Percentiles rank a stretch among this genome's conserved stretches.
Evolutionary conservation across 2,113 vertebrate genomes (phyloP).

Genomic region (Copsychus sechellarum): DNA sequence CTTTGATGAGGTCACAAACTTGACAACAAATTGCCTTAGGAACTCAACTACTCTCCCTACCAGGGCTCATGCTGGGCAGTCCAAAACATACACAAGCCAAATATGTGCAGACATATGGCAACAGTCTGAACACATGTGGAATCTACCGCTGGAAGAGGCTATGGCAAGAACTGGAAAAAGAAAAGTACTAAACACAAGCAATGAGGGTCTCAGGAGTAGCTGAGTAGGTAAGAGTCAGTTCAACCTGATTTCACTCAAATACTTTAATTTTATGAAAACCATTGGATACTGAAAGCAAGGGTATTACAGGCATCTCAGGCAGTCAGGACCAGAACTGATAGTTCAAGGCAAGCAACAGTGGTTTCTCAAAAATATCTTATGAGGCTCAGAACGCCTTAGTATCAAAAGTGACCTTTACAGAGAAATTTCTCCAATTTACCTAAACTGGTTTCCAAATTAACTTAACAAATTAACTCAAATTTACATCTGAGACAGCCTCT

Average conservation of each 20-base stretch:
- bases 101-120: rapidly evolving
- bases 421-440: neutral
- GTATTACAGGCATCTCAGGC: neutral
- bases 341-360: neutral
- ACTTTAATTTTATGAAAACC: neutral
- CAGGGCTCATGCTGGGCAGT: neutral
- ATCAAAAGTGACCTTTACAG: neutral
- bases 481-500: neutral
- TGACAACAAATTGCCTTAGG: neutral
- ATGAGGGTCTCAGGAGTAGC: neutral
- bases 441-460: neutral
- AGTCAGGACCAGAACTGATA: neutral
- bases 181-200: neutral
- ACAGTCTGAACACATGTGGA: neutral
- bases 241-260: neutral
- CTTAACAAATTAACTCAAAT: neutral
- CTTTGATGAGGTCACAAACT: neutral
- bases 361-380: neutral
- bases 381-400: neutral
- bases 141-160: neutral
- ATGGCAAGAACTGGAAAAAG: neutral
- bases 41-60: neutral
- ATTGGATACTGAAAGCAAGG: neutral
- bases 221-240: neutral
- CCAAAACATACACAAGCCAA: neutral